Percentiles rank a stretch among this genome's conserved stretches.
phyloP scores from a whole-genome alignment of 1,140 invertebrate species.

The Marisa cornuarietis region DNA sequence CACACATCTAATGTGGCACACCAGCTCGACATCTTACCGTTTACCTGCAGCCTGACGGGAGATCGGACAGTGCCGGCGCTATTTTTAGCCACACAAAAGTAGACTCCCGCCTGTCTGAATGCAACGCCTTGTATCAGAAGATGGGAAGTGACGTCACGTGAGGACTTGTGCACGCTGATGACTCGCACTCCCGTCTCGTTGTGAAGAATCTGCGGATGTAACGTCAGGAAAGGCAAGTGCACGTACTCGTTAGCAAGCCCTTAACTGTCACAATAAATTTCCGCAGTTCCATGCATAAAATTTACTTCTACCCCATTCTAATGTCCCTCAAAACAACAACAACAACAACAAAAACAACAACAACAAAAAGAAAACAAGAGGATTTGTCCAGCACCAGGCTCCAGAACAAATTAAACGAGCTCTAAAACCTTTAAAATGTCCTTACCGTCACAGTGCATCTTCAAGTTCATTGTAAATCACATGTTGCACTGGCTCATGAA shows the following conservation, averaged over 20 bases:
- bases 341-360: too few species aligned
- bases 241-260: background rate
- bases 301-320: too few species aligned
- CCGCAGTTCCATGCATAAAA: background rate
- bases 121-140: conserved; percentile 20
- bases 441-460: too few species aligned
- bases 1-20: background rate
- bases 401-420: too few species aligned
- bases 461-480: too few species aligned
- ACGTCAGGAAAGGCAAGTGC: background rate
- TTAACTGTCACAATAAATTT: background rate
- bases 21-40: conserved; percentile 19
- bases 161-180: conserved; percentile 8
- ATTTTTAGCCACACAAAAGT: conserved; percentile 28
- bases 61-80: conserved; percentile 15
- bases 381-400: too few species aligned
- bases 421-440: too few species aligned
- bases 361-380: too few species aligned
- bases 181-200: conserved; percentile 2
- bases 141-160: conserved; percentile 21
- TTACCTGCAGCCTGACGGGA: conserved; percentile 17
- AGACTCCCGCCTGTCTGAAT: conserved; percentile 3
- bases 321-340: too few species aligned
- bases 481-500: too few species aligned
- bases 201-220: conserved; percentile 12